Evolutionary conservation across 1,140 invertebrate species (phyloP).

Genomic region (Whitmania pigra): DNA sequence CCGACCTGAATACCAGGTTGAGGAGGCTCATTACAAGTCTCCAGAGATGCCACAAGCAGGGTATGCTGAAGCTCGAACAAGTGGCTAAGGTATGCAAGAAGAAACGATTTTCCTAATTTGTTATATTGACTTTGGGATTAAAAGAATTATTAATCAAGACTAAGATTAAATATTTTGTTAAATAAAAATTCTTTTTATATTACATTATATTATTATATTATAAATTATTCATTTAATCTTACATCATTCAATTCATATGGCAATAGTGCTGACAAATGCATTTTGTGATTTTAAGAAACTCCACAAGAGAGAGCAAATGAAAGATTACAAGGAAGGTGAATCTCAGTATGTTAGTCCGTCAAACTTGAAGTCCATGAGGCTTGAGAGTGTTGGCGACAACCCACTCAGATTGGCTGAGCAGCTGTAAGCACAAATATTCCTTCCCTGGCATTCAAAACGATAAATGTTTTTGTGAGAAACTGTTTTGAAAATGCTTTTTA

Average conservation of each 20-base stretch:
- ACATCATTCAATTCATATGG: too few relatives aligned
- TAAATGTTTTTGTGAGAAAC: too few relatives aligned
- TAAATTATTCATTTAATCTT: too few relatives aligned
- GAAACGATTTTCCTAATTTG: too few relatives aligned
- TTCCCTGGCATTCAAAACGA: background rate
- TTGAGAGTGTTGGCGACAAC: constrained; percentile 17
- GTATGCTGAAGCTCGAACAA: constrained; percentile 70
- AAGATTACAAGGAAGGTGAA: constrained; percentile 2
- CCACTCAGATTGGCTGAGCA: constrained; percentile 17
- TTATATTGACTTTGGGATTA: too few relatives aligned
- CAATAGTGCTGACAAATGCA: too few relatives aligned
- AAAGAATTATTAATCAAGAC: too few relatives aligned
- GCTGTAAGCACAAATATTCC: background rate
- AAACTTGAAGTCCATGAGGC: constrained; percentile 11
- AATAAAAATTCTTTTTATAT: too few relatives aligned
- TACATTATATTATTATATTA: too few relatives aligned
- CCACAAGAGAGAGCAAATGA: constrained; percentile 16
- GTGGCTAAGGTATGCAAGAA: constrained; percentile 56
- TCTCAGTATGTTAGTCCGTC: constrained; percentile 8
- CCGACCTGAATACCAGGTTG: constrained; percentile 86
- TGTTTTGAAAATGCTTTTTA: too few relatives aligned
- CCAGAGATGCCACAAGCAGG: constrained; percentile 81
- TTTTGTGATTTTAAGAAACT: constrained; percentile 1
- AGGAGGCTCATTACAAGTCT: constrained; percentile 87
- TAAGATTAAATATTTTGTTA: too few relatives aligned